phyloP scores from a whole-genome alignment of 2,888 invertebrate genomes.

The Rhyacophila evoluta region DNA sequence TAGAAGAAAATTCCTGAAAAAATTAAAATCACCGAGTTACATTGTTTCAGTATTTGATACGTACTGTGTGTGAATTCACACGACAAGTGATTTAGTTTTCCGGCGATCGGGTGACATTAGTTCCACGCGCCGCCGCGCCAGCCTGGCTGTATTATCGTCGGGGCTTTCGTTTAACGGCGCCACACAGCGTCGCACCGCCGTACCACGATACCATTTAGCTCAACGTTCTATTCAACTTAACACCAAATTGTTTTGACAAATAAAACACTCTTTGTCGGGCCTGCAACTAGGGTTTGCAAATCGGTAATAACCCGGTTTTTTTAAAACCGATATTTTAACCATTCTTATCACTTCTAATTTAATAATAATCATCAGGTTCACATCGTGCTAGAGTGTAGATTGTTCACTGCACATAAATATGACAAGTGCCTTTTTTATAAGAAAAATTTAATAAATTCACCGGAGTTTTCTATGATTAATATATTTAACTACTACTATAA shows the following conservation, averaged over 20 bases:
- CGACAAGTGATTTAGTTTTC: not conserved
- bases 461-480: no score
- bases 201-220: not conserved
- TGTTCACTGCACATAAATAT: no score
- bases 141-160: not conserved
- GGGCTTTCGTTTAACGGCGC: not conserved
- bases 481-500: no score
- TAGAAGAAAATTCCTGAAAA: not conserved
- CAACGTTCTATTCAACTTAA: not conserved
- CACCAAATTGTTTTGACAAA: not conserved
- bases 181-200: not conserved
- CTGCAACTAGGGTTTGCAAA: not conserved
- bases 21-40: not conserved
- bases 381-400: no score
- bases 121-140: no score
- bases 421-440: no score
- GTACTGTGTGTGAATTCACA: not conserved
- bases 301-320: not conserved
- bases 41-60: not conserved
- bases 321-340: no score
- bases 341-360: no score
- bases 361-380: no score
- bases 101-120: not conserved
- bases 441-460: no score
- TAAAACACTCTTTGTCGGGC: not conserved